Conservation (phyloP, 2,113 vertebrate genomes). For the Pelecanoides urinatrix region DNA sequence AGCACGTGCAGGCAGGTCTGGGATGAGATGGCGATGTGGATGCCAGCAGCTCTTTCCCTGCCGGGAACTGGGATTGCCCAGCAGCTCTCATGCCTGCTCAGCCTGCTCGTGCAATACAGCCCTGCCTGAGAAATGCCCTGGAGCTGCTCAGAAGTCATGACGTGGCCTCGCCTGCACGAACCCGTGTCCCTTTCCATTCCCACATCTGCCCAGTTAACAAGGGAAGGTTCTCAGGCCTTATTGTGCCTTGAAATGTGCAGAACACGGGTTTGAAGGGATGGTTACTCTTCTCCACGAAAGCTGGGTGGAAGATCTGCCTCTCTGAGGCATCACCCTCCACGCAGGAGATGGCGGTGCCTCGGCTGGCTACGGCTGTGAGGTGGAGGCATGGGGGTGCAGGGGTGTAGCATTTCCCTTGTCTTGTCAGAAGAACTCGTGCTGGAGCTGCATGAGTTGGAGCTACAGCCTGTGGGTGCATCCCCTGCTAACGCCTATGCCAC, state of each 20-base stretch:
- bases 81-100: rapidly evolving
- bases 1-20: not conserved
- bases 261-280: rapidly evolving
- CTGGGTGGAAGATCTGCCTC: not conserved
- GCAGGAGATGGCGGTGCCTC: not conserved
- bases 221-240: not conserved
- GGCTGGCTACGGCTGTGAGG: not conserved
- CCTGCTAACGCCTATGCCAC: not conserved
- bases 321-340: rapidly evolving
- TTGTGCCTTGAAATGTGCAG: not conserved
- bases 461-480: not conserved
- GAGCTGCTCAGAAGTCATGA: not conserved
- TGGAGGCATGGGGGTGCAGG: rapidly evolving
- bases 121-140: not conserved
- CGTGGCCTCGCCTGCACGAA: rapidly evolving
- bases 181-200: rapidly evolving
- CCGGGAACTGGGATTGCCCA: not conserved
- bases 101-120: rapidly evolving
- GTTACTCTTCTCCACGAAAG: not conserved
- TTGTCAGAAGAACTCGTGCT: not conserved
- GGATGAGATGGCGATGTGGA: not conserved
- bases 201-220: not conserved
- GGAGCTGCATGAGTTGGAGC: not conserved
- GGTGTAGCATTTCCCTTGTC: not conserved
- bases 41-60: not conserved